phyloP scores from a whole-genome alignment of 2,888 invertebrate species.

The Sinodicranocentrus sp. region DNA sequence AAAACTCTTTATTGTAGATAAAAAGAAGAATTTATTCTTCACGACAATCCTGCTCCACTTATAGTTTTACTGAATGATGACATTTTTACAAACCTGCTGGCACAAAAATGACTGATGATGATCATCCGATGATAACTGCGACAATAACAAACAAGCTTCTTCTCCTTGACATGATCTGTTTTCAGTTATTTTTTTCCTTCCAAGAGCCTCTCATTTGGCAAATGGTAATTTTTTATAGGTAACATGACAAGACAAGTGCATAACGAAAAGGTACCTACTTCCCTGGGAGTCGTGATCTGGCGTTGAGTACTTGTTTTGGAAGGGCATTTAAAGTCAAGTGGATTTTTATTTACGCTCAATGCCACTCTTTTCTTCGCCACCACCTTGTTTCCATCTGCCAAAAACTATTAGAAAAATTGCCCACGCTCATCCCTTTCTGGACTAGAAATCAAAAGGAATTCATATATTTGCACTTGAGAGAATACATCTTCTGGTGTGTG shows the following conservation, averaged over 20 bases:
- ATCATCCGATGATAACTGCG: background rate
- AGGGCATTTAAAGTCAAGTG: slow-evolving; percentile 36
- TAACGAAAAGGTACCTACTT: slow-evolving; percentile 3
- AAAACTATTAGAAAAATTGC: slow-evolving; percentile 20
- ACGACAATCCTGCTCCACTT: too few relatives aligned
- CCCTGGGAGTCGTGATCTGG: background rate
- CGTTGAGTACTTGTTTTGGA: too few relatives aligned
- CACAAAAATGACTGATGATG: slow-evolving; percentile 1
- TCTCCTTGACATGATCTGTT: slow-evolving; percentile 54
- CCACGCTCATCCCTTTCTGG: slow-evolving; percentile 33
- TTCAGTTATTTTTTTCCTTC: slow-evolving; percentile 36
- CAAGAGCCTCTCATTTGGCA: background rate
- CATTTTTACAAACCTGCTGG: background rate
- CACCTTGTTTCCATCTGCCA: slow-evolving; percentile 25
- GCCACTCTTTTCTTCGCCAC: slow-evolving; percentile 43
- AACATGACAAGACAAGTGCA: slow-evolving; percentile 27
- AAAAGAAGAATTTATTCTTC: too few relatives aligned
- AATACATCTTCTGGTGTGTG: too few relatives aligned
- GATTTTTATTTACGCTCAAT: slow-evolving; percentile 37
- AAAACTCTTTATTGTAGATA: too few relatives aligned
- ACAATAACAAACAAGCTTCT: slow-evolving; percentile 24
- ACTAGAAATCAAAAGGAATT: background rate
- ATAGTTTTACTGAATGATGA: background rate
- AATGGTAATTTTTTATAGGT: slow-evolving; percentile 18
- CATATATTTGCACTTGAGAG: background rate